Conservation (phyloP, 2,113 vertebrate species). For the Ascaphus truei region DNA sequence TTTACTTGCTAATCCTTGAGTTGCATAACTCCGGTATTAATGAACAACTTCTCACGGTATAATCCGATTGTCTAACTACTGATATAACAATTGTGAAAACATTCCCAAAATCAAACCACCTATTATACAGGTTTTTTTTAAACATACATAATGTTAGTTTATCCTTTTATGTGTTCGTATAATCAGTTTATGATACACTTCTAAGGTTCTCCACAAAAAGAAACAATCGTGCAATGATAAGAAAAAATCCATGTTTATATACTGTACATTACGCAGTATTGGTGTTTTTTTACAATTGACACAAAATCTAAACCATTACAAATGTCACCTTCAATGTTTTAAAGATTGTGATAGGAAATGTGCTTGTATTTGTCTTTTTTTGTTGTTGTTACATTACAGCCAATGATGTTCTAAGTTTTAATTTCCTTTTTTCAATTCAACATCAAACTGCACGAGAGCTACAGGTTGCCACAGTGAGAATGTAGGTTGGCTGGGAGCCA, state of each 20-base stretch:
- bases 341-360: not conserved
- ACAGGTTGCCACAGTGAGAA: slow-evolving; percentile 37
- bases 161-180: too few species aligned
- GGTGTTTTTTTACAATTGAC: not conserved
- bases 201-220: not conserved
- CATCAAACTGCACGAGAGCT: slow-evolving; percentile 30
- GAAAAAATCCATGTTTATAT: not conserved
- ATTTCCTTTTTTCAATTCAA: slow-evolving; percentile 45
- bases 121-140: too few species aligned
- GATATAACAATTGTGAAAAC: too few species aligned
- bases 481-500: slow-evolving; percentile 36
- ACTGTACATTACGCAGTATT: not conserved
- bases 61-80: too few species aligned
- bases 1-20: too few species aligned
- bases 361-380: not conserved
- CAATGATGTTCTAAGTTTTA: slow-evolving; percentile 38
- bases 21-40: too few species aligned
- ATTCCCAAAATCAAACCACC: too few species aligned
- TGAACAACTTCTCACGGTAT: too few species aligned
- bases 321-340: not conserved
- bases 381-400: slow-evolving; percentile 39
- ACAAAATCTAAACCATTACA: not conserved
- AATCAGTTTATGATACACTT: not conserved
- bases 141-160: too few species aligned
- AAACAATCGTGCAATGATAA: not conserved